Evolutionary conservation across 1,140 invertebrate genomes (phyloP), one percentile per base, ranked within the genome.

Genomic region (Parasteatoda tepidariorum): DNA sequence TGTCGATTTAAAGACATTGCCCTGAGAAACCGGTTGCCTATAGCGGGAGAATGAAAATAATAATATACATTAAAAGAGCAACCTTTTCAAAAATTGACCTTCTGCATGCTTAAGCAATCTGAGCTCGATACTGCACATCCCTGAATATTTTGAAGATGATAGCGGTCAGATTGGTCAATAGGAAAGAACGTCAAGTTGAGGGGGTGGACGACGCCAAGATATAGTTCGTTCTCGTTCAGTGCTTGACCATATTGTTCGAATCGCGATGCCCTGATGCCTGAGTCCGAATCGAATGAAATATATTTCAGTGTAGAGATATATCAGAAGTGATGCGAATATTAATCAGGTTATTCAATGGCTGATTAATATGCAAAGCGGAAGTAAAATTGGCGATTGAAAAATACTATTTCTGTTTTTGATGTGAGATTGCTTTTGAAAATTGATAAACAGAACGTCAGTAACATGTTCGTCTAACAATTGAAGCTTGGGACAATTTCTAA

Each of bases 1-100:
- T 74, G 33, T 61, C 71, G 71, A 34, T 31, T 74, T 61, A 38
- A 74, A 74, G 71, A 74, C 55, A 61, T 74, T 74, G 9, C 57
- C 55, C 71, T 61, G 28, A 54, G 54, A 71, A 71, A 71, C 68
- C 48, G 68, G 68, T 71, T 57, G 41, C 66, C 38, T 0, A 48
- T 18, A 13, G 38, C 9, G 18, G 3, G 13, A 22, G 57, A 59
- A 59, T 24, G 9, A 59, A 59, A 59, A 59, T 59, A 24, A 22
- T 59, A n/a, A 59, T 18, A n/a, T n/a, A 26, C 18, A 2, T 22
- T 59, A 9, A 59, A 9, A 59, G 24, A 24, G 57, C 9, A 24
- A 18, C 38, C 9, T 48, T 18, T 48, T 48, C 38, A 48, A 48
- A 48, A 18, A 1, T 18, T 48, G 38, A 4, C 38, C 38, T 48